Evolutionary conservation across 2,797 vertebrate genomes (phyloP).

Genomic region (Etheostoma nigrum): DNA sequence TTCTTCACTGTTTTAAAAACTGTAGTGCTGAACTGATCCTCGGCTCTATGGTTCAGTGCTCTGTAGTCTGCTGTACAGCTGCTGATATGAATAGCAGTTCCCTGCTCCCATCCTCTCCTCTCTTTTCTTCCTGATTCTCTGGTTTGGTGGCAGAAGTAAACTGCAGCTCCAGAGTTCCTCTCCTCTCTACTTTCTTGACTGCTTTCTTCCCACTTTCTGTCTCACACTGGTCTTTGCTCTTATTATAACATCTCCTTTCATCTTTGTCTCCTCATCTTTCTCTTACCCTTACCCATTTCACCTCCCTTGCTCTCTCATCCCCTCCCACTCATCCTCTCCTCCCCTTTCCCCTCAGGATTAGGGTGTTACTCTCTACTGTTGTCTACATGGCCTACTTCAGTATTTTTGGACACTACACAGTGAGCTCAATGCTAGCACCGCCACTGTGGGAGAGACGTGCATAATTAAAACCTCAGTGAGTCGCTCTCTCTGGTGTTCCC

Average conservation of each 20-base stretch:
- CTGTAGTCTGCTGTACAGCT: constrained; percentile 53
- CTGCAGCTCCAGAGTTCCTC: constrained; percentile 19
- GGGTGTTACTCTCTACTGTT: constrained; percentile 45
- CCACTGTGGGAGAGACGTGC: constrained; percentile 56
- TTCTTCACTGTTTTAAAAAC: constrained; percentile 38
- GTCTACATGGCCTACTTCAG: constrained; percentile 70
- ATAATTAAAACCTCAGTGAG: constrained; percentile 68
- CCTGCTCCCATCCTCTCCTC: constrained; percentile 24
- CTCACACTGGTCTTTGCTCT: constrained; percentile 7
- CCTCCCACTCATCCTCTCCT: constrained; percentile 38
- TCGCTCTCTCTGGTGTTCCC: constrained; percentile 41
- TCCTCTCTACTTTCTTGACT: constrained; percentile 17
- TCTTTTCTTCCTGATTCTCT: constrained; percentile 31
- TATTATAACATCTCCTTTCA: constrained; percentile 31
- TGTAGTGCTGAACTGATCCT: constrained; percentile 51
- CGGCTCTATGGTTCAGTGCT: constrained; percentile 55
- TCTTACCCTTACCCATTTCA: constrained; percentile 29
- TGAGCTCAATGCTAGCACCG: constrained; percentile 40
- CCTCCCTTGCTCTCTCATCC: neutral
- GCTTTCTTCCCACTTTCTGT: constrained; percentile 17
- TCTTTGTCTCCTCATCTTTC: constrained; percentile 25
- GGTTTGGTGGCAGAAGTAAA: constrained; percentile 36
- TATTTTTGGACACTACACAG: constrained; percentile 71
- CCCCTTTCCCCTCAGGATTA: constrained; percentile 47
- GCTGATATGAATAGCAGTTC: constrained; percentile 60